Base-by-base conservation (phyloP, 2,888 invertebrate species). In the Mythimna pallens region DNA sequence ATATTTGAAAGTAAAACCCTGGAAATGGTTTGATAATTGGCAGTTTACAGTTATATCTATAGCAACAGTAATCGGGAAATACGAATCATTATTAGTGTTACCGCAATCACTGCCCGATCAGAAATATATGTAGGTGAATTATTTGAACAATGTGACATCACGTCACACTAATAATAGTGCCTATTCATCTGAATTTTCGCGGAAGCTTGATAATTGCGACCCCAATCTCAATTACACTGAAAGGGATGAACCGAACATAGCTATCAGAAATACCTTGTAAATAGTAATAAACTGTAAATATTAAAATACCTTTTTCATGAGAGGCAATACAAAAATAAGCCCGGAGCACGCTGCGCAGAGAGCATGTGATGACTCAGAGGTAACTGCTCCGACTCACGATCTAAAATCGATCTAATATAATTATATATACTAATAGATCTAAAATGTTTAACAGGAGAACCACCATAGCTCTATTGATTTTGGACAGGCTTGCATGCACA, bases 151-250 rank as follows among this genome's bases (percentile, higher is more conserved):
- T 74, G 43, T 36, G 75, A n/a, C n/a, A 20, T 47, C n/a, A 55
- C 8, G 36, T 55, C 75, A 40, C 47, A 14, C 25, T 55, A 47
- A 30, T 63, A 47, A 64, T 22, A 40, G 43, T 36, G 36, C 36
- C 7, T 36, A 73, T 74, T 55, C 55, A 73, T 74, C 65, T 74
- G 36, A 43, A 54, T 61, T 52, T 59, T 72, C 14, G 43, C 9
- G 43, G 25, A 50, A 40, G 36, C 64, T 30, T 14, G 20, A 30
- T 73, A 64, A 75, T 75, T 73, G 65, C 64, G 22, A 34, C 30
- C 14, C 40, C 40, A 50, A 65, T 75, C 75, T 65, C 22, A 40
- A 75, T 65, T 47, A 57, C 30, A 20, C 40, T 74, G 47, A 75
- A 74, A 73, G 36, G 22, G 30, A 30, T 22, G 7, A 30, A 40